Percentiles rank a stretch among this genome's conserved stretches.
Evolutionary conservation across 2,888 invertebrate genomes (phyloP).

Genomic region (Julus scandinavius): DNA sequence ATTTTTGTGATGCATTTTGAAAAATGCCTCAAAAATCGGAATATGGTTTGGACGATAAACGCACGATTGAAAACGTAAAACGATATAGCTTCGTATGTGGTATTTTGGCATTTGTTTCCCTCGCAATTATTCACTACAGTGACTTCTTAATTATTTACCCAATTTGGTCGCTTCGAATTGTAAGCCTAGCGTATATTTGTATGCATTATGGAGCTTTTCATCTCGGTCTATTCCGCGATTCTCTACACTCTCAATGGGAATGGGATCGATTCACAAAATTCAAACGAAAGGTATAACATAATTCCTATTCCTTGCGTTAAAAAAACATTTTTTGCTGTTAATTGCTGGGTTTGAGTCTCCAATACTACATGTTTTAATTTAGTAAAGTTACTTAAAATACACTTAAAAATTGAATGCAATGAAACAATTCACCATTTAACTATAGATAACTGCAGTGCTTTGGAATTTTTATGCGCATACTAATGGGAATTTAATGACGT

Average conservation of each 20-base stretch:
- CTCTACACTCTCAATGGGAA: not conserved
- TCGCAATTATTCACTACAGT: not conserved
- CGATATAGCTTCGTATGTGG: not conserved
- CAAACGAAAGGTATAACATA: not conserved
- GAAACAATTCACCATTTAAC: too few species aligned
- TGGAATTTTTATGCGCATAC: too few species aligned
- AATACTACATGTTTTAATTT: too few species aligned
- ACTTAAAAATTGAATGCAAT: too few species aligned
- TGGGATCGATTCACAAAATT: constrained; percentile 16
- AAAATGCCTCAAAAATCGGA: not conserved
- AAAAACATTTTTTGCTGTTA: too few species aligned
- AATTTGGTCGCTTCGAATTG: not conserved
- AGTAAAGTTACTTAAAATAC: too few species aligned
- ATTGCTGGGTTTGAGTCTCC: too few species aligned
- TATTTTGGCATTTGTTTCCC: not conserved
- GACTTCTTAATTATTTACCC: not conserved
- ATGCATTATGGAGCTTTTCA: not conserved
- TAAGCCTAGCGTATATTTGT: not conserved
- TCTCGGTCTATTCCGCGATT: not conserved
- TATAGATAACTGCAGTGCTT: too few species aligned
- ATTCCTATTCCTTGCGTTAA: not conserved
- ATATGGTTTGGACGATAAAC: not conserved
- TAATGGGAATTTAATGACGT: too few species aligned
- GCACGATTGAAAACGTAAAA: not conserved
- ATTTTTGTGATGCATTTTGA: not conserved